Evolutionary conservation across 2,888 invertebrate genomes (phyloP).

Genomic region (Troides helena): DNA sequence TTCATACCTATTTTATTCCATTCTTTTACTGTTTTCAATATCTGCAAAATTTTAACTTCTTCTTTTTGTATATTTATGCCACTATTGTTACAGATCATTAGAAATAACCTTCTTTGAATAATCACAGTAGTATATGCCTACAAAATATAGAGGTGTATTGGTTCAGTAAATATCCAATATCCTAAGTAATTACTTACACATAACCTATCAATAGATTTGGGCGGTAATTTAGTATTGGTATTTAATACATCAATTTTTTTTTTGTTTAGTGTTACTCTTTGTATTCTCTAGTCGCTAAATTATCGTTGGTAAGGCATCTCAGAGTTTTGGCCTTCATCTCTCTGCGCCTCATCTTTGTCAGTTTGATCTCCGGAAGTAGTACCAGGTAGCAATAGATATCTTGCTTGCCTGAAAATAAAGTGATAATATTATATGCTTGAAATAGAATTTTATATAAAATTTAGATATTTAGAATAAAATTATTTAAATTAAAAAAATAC

Average conservation of each 20-base stretch:
- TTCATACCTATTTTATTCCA: too few relatives aligned
- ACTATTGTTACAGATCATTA: not conserved
- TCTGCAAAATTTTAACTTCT: too few relatives aligned
- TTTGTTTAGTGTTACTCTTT: too few relatives aligned
- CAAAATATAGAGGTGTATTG: not conserved
- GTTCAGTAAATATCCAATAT: not conserved
- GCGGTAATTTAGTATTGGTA: not conserved
- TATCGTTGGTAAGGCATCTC: constrained; percentile 47
- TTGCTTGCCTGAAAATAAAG: constrained; percentile 50
- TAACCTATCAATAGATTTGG: not conserved
- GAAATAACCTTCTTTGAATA: not conserved
- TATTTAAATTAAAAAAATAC: not conserved
- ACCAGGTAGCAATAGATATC: constrained; percentile 62
- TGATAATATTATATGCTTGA: not conserved
- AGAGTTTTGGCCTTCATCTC: constrained; percentile 33
- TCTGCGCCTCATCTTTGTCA: constrained; percentile 21
- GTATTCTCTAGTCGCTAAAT: not conserved
- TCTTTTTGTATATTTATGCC: too few relatives aligned
- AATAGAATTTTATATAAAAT: not conserved
- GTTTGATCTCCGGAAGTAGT: constrained; percentile 37
- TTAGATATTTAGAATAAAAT: not conserved
- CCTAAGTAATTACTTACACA: not conserved
- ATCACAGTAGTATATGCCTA: too few relatives aligned
- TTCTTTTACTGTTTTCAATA: too few relatives aligned
- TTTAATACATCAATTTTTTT: too few relatives aligned